Evolutionary conservation across 2,888 invertebrate species (phyloP).

Genomic region (Drosophila mayaguana): DNA sequence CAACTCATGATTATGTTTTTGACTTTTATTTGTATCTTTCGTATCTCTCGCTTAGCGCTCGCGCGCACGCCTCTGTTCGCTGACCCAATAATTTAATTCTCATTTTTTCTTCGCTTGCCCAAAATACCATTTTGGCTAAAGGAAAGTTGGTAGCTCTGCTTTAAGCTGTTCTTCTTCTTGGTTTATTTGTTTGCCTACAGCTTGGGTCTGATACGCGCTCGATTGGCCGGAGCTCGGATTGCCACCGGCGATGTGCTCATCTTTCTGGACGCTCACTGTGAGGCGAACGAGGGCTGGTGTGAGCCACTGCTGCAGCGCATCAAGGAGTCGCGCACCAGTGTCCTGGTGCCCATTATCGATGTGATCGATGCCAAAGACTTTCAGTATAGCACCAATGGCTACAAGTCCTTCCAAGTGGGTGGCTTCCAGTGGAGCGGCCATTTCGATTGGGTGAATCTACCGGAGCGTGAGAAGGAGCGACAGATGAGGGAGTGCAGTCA

Average conservation of each 20-base stretch:
- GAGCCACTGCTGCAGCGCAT: slow-evolving; percentile 95
- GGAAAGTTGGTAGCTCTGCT: slow-evolving; percentile 62
- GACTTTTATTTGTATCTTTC: slow-evolving; percentile 60
- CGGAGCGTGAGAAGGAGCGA: slow-evolving; percentile 83
- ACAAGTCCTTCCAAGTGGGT: slow-evolving; percentile 85
- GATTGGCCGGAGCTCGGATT: slow-evolving; percentile 93
- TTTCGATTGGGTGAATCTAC: slow-evolving; percentile 93
- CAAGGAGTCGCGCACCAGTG: slow-evolving; percentile 91
- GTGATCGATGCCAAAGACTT: slow-evolving; percentile 90
- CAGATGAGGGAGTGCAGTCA: slow-evolving; percentile 80
- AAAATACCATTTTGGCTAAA: slow-evolving; percentile 56
- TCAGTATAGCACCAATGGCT: slow-evolving; percentile 85
- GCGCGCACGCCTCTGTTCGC: slow-evolving; percentile 41
- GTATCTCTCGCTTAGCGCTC: slow-evolving; percentile 62
- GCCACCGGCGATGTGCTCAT: slow-evolving; percentile 92
- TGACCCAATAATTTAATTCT: slow-evolving; percentile 72
- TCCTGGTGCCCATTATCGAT: slow-evolving; percentile 97
- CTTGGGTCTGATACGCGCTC: slow-evolving; percentile 95
- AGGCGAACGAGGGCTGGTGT: slow-evolving; percentile 92
- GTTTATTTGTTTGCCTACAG: slow-evolving; percentile 82
- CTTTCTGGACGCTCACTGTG: slow-evolving; percentile 97
- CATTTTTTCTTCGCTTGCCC: slow-evolving; percentile 20
- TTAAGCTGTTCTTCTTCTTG: not conserved
- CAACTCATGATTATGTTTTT: slow-evolving; percentile 70
- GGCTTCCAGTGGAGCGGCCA: slow-evolving; percentile 92